Evolutionary conservation across 2,888 invertebrate genomes (phyloP).

Genomic region (Cryptosula pallasiana): DNA sequence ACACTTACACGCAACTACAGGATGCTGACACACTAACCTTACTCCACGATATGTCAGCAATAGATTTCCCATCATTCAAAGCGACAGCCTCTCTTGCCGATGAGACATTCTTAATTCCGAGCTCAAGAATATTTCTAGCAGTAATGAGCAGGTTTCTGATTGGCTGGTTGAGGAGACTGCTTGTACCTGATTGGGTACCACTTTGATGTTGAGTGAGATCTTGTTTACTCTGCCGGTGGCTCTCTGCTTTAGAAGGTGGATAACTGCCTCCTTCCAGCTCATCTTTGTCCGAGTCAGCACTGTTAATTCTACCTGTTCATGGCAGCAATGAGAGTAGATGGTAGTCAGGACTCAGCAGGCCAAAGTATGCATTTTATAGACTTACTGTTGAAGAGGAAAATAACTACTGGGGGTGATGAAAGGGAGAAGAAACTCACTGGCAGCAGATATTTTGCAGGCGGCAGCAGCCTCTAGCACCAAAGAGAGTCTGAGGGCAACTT

Average conservation of each 20-base stretch:
- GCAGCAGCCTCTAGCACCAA: constrained; percentile 46
- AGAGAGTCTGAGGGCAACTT: constrained; percentile 49
- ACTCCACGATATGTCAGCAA: constrained; percentile 49
- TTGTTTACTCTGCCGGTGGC: not conserved
- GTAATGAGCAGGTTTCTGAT: constrained; percentile 38
- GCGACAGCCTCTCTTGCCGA: constrained; percentile 42
- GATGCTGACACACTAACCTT: constrained; percentile 37
- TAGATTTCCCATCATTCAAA: constrained; percentile 41
- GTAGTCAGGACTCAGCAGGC: no score
- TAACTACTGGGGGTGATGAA: no score
- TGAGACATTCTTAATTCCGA: constrained; percentile 45
- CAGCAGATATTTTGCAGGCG: constrained; percentile 6
- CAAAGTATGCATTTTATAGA: no score
- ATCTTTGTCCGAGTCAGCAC: not conserved
- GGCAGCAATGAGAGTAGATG: no score
- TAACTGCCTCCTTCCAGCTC: constrained; percentile 10
- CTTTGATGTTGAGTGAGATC: not conserved
- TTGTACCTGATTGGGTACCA: not conserved
- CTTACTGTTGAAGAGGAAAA: no score
- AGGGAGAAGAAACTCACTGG: not conserved
- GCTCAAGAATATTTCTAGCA: constrained; percentile 44
- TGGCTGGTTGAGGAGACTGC: constrained; percentile 34
- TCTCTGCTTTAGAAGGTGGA: constrained; percentile 7
- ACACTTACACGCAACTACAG: no score
- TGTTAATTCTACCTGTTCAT: not conserved